Conservation (phyloP, 2,888 invertebrate species). For the Dendrolimus pini region DNA sequence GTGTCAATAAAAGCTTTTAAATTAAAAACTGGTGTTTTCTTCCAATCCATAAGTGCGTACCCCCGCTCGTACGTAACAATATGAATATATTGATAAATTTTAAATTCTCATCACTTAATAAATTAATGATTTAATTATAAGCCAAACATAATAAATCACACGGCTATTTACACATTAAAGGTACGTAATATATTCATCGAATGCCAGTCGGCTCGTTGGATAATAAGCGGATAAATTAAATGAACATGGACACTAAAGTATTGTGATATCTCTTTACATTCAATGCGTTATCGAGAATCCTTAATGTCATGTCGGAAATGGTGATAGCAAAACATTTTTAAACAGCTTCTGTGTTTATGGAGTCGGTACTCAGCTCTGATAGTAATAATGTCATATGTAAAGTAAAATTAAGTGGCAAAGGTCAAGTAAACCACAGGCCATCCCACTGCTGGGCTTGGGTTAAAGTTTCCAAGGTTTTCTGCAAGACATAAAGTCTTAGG, state of each 20-base stretch:
- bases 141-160: not conserved
- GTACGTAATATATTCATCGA: not conserved
- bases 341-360: not conserved
- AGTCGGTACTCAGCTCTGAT: not conserved
- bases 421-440: not conserved
- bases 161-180: not conserved
- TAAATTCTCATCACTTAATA: not conserved
- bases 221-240: not conserved
- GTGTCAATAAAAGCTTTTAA: no score
- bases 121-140: not conserved
- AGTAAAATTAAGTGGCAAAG: not conserved
- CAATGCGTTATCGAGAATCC: not conserved
- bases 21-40: no score
- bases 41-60: no score
- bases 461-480: no score
- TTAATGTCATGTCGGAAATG: not conserved
- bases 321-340: not conserved
- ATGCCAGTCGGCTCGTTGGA: not conserved
- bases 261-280: not conserved
- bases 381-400: not conserved
- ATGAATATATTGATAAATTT: no score
- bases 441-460: no score
- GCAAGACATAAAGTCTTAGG: no score
- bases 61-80: no score
- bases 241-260: not conserved